Conservation (phyloP, 2,113 vertebrate species). For the Recurvirostra avosetta region DNA sequence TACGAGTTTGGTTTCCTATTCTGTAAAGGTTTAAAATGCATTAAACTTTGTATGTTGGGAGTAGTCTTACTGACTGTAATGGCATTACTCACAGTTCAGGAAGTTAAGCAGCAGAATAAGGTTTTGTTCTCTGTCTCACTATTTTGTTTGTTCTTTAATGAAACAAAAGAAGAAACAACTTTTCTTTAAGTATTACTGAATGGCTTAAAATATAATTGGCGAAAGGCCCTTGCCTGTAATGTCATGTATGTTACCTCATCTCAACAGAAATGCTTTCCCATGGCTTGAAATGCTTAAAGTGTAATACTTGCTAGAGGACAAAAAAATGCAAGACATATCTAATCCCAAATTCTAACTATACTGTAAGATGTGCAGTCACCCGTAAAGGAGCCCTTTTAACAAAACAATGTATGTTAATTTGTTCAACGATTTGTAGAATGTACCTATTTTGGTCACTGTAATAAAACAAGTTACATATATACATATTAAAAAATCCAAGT, state of each 20-base stretch:
- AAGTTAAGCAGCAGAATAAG: not conserved
- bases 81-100: not conserved
- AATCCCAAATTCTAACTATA: constrained; percentile 22
- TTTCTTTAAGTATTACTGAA: not conserved
- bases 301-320: not conserved
- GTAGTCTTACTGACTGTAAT: not conserved
- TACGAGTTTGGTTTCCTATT: not conserved
- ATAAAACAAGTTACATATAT: constrained; percentile 15
- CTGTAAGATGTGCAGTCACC: not conserved
- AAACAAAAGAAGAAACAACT: not conserved
- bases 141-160: not conserved
- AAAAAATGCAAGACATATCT: not conserved
- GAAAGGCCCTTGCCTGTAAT: not conserved
- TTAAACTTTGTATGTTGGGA: not conserved
- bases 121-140: not conserved
- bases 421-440: not conserved
- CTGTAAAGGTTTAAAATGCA: not conserved
- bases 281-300: constrained; percentile 8
- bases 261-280: not conserved
- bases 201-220: not conserved
- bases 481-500: constrained; percentile 4
- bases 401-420: not conserved
- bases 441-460: not conserved
- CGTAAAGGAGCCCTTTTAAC: constrained; percentile 71
- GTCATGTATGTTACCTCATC: not conserved